Evolutionary conservation across 2,797 vertebrate species (phyloP).

Genomic region (Sylvilagus floridanus): DNA sequence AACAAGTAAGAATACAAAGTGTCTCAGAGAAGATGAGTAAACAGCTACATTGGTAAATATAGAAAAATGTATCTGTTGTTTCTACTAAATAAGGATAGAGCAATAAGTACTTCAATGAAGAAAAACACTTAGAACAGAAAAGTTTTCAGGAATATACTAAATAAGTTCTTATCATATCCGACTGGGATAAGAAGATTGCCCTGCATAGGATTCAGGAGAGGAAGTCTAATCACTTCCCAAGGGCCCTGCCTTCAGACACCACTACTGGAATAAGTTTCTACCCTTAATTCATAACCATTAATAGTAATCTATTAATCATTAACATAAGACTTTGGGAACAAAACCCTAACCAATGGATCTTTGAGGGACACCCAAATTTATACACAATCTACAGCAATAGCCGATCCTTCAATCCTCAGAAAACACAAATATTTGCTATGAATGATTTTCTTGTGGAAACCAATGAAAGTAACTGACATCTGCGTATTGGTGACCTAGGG

Average conservation of each 20-base stretch:
- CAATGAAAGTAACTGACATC: neutral
- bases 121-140: conserved; percentile 25
- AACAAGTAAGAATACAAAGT: neutral
- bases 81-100: neutral
- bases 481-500: neutral
- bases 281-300: no score
- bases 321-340: no score
- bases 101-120: neutral
- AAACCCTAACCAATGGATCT: no score
- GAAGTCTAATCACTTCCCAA: neutral
- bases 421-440: neutral
- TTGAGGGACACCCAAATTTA: no score
- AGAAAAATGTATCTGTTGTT: neutral
- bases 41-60: neutral
- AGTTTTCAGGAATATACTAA: neutral
- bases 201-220: neutral
- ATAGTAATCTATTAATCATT: no score
- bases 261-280: no score
- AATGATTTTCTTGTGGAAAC: neutral
- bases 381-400: neutral
- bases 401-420: neutral
- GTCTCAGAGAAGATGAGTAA: neutral
- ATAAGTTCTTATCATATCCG: neutral
- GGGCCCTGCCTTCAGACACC: no score
- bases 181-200: neutral